Base-by-base conservation (phyloP, 2,113 vertebrate genomes). In the Progne subis region DNA sequence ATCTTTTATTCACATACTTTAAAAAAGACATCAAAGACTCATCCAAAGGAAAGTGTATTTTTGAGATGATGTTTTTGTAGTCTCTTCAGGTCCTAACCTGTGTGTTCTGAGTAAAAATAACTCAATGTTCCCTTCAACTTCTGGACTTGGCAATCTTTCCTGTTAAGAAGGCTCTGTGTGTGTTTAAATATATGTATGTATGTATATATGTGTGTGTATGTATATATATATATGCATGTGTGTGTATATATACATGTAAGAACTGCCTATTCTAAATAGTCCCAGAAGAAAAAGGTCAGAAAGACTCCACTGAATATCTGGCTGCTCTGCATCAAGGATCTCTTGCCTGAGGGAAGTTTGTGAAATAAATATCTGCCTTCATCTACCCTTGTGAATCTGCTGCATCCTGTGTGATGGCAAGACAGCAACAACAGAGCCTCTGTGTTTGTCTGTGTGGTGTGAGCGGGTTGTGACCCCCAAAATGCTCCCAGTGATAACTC, bases 391-490 rank as follows among this genome's bases (percentile, higher is more conserved):
- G 61, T 46, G 50, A 64, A 44, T 47, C 10, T 18, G 18, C 15
- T 25, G 18, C 8, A 0, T 7, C 47, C 49, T 43, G 18, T 44
- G 39, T 25, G 63, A 21, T 65, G 63, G 20, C 24, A 32, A n/a
- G 7, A 0, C 26, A 47, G 14, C 68, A 55, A 2, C 41, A 41
- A 1, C 24, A 74, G 59, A 47, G 49, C 14, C 10, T 1, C 21
- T 24, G 37, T 31, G 9, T 24, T 8, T 37, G 2, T 18, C 18
- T 12, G 1, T 12, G 6, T 43, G 32, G 1, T 32, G 26, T 18
- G 14, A 13, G n/a, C 7, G 14, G 44, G 3, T 5, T 31, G 55
- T 47, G 52, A 8, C 11, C 13, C 25, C 20, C 11, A 4, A 11
- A 43, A 29, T 8, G 15, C 14, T 43, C 17, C 13, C 31, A 53